These are phyloP conservation scores for Athalia rosae DNA, from an alignment of 2,888 invertebrate genomes.

Conservation along the genomic window DNA sequence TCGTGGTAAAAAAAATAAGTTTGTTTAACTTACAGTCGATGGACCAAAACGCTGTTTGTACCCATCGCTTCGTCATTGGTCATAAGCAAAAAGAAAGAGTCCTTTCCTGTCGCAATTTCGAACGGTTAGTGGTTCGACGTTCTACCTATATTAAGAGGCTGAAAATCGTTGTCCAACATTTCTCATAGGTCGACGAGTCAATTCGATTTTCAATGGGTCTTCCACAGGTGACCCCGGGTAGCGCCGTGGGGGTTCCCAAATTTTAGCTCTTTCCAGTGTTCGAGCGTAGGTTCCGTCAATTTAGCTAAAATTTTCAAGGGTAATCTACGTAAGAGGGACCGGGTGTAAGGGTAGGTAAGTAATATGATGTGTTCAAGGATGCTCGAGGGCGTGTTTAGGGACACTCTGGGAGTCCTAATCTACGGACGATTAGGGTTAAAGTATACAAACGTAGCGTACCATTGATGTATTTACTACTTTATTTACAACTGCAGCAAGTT, in stretches of 20 bases:
- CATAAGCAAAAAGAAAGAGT: slow-evolving; percentile 24
- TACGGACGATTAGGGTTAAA: slow-evolving; percentile 1
- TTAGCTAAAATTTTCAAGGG: slow-evolving; percentile 33
- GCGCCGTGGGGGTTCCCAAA: slow-evolving; percentile 2
- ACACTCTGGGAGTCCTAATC: slow-evolving; percentile 27
- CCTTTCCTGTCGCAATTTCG: slow-evolving; percentile 42
- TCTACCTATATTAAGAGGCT: slow-evolving; percentile 1
- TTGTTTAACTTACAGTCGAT: background rate
- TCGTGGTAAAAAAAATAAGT: no score
- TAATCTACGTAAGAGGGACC: background rate
- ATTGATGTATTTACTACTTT: slow-evolving; percentile 34
- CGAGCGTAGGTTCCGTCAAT: background rate
- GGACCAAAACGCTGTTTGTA: slow-evolving; percentile 1
- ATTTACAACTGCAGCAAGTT: slow-evolving; percentile 10
- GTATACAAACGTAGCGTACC: slow-evolving; percentile 8
- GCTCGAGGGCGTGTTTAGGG: slow-evolving; percentile 25
- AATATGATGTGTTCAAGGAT: background rate
- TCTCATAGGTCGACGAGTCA: slow-evolving; percentile 35
- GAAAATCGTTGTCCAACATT: slow-evolving; percentile 34
- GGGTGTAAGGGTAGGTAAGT: background rate
- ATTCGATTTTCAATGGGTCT: slow-evolving; percentile 35
- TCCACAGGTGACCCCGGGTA: slow-evolving; percentile 26
- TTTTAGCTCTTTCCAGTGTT: no score
- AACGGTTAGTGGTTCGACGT: slow-evolving; percentile 38
- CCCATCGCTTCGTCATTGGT: slow-evolving; percentile 19